phyloP scores from a whole-genome alignment of 2,113 vertebrate species.

The Petromus typicus region DNA sequence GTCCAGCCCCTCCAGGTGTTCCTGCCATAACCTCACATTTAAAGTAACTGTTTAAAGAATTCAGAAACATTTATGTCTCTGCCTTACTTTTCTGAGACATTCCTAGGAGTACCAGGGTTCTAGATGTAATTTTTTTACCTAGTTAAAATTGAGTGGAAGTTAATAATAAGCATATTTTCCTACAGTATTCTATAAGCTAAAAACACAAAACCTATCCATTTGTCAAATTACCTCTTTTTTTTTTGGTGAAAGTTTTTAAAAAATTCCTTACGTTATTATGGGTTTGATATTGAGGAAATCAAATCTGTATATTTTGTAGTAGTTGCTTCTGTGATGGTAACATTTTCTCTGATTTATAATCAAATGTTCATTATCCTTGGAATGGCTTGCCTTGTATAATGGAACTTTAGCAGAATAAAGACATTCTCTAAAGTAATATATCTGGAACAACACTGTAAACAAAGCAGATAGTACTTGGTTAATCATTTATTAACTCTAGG shows the following conservation, averaged over 20 bases:
- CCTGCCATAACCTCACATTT: background rate
- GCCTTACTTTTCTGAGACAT: background rate
- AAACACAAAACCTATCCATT: background rate
- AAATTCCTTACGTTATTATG: background rate
- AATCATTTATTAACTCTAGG: background rate
- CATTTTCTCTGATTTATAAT: conserved; percentile 14
- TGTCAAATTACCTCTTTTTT: background rate
- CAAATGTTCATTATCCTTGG: background rate
- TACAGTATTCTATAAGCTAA: background rate
- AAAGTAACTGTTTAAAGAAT: background rate
- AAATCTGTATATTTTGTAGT: background rate
- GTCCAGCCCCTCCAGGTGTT: background rate
- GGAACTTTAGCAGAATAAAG: background rate
- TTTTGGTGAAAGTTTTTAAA: background rate
- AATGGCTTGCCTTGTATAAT: background rate
- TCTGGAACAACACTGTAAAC: background rate
- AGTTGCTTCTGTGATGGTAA: background rate
- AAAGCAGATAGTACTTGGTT: background rate
- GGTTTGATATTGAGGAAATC: background rate
- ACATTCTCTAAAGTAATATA: background rate
- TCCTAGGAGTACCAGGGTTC: background rate
- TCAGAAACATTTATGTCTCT: background rate
- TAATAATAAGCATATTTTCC: background rate
- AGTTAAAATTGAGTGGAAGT: background rate
- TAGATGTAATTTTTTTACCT: background rate